Evolutionary conservation across 2,888 invertebrate genomes (phyloP).

Genomic region (Thysanoteuthis rhombus): DNA sequence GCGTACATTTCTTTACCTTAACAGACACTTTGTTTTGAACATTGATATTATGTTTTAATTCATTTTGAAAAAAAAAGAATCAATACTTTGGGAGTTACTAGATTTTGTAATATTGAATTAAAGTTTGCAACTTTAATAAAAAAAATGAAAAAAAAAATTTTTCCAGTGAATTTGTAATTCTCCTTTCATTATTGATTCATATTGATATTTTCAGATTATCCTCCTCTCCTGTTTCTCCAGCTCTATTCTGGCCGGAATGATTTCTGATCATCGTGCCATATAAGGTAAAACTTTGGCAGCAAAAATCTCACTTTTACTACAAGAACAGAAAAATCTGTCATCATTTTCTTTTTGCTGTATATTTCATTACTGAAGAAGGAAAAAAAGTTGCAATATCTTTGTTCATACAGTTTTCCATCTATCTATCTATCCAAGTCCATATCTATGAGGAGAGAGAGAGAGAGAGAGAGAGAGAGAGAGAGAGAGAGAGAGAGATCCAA

Average conservation of each 20-base stretch:
- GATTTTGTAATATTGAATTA: neutral
- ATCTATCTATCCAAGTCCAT: too few species aligned
- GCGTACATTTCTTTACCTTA: neutral
- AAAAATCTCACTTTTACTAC: neutral
- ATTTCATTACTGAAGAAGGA: neutral
- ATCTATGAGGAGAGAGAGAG: too few species aligned
- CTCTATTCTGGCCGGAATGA: neutral
- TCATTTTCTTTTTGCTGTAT: neutral
- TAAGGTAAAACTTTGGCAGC: neutral
- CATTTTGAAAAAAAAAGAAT: neutral
- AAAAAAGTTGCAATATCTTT: too few species aligned
- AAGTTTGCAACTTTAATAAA: neutral
- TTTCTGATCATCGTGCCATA: neutral
- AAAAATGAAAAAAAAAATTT: too few species aligned
- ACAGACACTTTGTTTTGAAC: neutral
- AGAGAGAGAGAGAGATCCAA: too few species aligned
- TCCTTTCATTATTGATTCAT: neutral
- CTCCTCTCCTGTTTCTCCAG: neutral
- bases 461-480: too few species aligned
- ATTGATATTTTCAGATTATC: slow-evolving; percentile 12
- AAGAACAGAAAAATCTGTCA: neutral
- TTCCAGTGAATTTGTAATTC: neutral
- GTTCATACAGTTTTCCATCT: too few species aligned
- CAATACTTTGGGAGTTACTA: neutral
- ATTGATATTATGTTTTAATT: neutral